Percentiles rank a stretch among this genome's conserved stretches.
Evolutionary conservation across 2,888 invertebrate genomes (phyloP).

Genomic region (Polyommatus iphigenia): DNA sequence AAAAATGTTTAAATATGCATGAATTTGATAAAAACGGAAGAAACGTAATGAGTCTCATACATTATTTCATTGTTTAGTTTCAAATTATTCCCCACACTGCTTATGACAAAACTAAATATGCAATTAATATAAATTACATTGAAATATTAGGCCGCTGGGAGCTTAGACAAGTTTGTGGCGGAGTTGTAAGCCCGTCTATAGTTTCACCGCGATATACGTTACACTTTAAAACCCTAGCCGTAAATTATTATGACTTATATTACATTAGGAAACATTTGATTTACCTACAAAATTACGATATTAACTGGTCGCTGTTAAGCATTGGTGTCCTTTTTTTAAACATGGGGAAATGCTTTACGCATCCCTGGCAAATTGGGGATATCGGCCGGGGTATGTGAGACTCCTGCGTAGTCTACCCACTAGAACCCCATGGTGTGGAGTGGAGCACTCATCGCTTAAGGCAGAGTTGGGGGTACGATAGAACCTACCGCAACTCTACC

Average conservation of each 20-base stretch:
- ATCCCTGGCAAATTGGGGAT: too few species aligned
- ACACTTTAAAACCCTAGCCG: conserved; percentile 12
- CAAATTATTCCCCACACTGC: conserved; percentile 66
- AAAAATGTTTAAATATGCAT: not conserved
- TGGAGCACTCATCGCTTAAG: too few species aligned
- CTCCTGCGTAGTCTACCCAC: too few species aligned
- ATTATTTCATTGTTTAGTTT: conserved; percentile 33
- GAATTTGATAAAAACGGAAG: not conserved
- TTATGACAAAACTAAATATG: conserved; percentile 68
- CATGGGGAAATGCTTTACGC: too few species aligned
- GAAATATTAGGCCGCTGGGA: conserved; percentile 72
- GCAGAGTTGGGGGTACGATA: too few species aligned
- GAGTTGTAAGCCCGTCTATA: conserved; percentile 11
- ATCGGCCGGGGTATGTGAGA: too few species aligned
- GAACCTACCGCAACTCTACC: too few species aligned
- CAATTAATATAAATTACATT: conserved; percentile 75
- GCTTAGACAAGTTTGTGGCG: conserved; percentile 52
- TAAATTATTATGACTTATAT: not conserved
- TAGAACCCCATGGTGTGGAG: too few species aligned
- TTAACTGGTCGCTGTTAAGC: too few species aligned
- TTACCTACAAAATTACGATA: not conserved
- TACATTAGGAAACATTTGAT: not conserved
- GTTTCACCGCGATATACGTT: conserved; percentile 2
- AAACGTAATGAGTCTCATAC: not conserved
- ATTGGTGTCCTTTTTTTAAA: too few species aligned